These are phyloP conservation scores for Lysandra bellargus DNA, from an alignment of 2,888 invertebrate genomes.

Conservation along the genomic window DNA sequence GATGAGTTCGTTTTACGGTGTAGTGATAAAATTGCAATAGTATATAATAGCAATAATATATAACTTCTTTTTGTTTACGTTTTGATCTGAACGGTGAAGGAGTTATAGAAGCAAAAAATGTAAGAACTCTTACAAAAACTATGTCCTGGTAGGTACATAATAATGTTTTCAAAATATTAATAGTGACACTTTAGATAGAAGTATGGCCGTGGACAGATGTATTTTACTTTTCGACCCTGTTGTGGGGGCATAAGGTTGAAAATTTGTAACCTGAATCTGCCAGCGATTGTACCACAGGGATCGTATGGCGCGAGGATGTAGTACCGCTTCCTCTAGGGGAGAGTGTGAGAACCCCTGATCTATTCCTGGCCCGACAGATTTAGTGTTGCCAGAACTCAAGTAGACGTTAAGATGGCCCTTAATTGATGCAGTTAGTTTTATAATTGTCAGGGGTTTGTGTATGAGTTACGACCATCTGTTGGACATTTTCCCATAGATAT, in stretches of 20 bases:
- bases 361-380: slow-evolving; percentile 33
- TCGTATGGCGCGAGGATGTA: slow-evolving; percentile 37
- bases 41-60: too few relatives aligned
- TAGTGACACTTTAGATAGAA: slow-evolving; percentile 30
- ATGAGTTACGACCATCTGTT: neutral
- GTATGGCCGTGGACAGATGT: neutral
- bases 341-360: slow-evolving; percentile 37
- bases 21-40: too few relatives aligned
- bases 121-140: neutral
- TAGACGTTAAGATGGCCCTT: slow-evolving; percentile 1
- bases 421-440: slow-evolving; percentile 1
- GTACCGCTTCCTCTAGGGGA: slow-evolving; percentile 36
- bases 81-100: too few relatives aligned
- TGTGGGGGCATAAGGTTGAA: neutral
- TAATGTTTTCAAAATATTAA: neutral
- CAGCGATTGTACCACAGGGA: slow-evolving; percentile 18
- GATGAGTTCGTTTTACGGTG: too few relatives aligned
- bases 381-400: neutral
- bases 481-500: neutral
- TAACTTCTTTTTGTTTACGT: too few relatives aligned
- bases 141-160: neutral
- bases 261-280: neutral
- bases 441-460: slow-evolving; percentile 4
- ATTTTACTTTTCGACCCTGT: neutral
- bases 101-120: too few relatives aligned